Evolutionary conservation across 30 jellyfish, hydroid and myxozoan genomes (phyloP), one percentile per base, ranked within the genome.

Genomic region (Aurelia aurita): DNA sequence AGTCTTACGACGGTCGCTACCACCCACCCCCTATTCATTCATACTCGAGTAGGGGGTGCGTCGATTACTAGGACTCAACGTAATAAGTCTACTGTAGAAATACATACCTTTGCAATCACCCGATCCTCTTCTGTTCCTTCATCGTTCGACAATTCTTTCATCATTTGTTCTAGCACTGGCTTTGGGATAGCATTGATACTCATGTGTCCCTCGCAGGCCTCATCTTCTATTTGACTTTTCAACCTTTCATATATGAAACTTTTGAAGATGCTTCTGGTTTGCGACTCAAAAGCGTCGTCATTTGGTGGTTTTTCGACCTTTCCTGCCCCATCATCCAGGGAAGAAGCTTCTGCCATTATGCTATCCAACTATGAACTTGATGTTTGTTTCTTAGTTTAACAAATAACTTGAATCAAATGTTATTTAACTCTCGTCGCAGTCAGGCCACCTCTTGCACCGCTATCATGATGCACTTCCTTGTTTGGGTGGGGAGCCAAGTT

Each of bases 171-270:
- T 3, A 86, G n/a, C 54, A 85, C 84, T 27, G 85, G 60, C 39
- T 34, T 64, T 29, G 96, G 90, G n/a, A 84, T 68, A 16, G 49
- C 79, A 15, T 89, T 97, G 26, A 92, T 97, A 67, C 68, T 55
- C 69, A 93, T 69, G 16, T 79, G 70, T 6, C 98, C 98, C 44
- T 83, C 96, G 21, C 43, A 19, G 22, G 97, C 91, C 55, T 88
- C 97, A 47, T 88, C 73, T 25, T 88, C 96, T 21, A 93, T 74
- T 55, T 72, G 87, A 73, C 98, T 93, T 7, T 87, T 75, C 66
- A 93, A 70, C 15, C 97, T 80, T 29, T 67, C 66, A 65, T 87
- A 93, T 86, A 93, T 61, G 69, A 93, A 88, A 34, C 72, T 62
- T 66, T 77, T 55, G 71, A 93, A 82, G 27, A 93, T 87, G 44